Conservation (phyloP, 2,797 vertebrate species). For the Otolemur crassicaudatus region DNA sequence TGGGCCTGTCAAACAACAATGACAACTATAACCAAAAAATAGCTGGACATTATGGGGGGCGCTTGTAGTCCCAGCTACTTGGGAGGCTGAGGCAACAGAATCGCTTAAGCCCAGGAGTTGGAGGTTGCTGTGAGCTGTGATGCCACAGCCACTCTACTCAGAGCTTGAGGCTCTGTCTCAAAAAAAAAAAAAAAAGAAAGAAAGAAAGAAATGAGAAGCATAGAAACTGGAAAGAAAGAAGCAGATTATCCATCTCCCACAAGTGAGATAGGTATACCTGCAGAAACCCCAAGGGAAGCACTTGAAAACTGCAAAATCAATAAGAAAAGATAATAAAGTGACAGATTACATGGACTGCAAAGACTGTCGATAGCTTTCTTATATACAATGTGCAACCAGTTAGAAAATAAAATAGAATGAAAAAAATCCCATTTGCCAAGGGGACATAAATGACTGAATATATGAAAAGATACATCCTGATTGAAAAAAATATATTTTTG, state of each 20-base stretch:
- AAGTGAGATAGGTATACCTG: not conserved
- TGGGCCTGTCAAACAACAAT: too few species aligned
- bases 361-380: not conserved
- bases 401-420: slow-evolving; percentile 33
- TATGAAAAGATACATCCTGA: not conserved
- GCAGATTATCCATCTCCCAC: not conserved
- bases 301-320: not conserved
- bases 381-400: not conserved
- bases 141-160: too few species aligned
- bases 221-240: slow-evolving; percentile 17
- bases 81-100: too few species aligned
- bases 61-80: too few species aligned
- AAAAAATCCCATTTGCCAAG: not conserved
- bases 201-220: not conserved
- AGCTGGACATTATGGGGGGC: too few species aligned
- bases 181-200: too few species aligned
- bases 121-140: too few species aligned
- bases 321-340: not conserved
- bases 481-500: not conserved
- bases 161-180: too few species aligned
- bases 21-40: too few species aligned
- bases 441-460: slow-evolving; percentile 1
- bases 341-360: not conserved
- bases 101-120: too few species aligned
- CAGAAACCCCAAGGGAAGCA: not conserved